Conservation (phyloP, 1,140 invertebrate species). For the Cotesia vestalis region DNA sequence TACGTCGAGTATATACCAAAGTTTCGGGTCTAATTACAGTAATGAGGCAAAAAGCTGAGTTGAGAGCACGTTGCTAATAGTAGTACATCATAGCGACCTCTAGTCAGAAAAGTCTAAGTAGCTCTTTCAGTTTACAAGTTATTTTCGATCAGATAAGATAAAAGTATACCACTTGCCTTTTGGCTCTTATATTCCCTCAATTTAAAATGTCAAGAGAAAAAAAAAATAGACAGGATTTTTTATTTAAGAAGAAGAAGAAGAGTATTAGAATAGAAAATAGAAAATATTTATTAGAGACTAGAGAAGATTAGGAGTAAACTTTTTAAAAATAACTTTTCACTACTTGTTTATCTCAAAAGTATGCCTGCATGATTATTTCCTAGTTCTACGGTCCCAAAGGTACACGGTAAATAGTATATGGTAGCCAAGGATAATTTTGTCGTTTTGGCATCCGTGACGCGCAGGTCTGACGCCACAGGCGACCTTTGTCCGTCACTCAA, state of each 20-base stretch:
- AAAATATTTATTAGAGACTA: neutral
- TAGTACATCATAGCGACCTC: slow-evolving; percentile 3
- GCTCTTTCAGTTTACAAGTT: slow-evolving; percentile 27
- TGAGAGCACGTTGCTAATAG: slow-evolving; percentile 10
- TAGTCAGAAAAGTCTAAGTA: slow-evolving; percentile 23
- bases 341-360: neutral
- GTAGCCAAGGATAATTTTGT: slow-evolving; percentile 2
- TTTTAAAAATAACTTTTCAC: neutral
- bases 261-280: too few species aligned
- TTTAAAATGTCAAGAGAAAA: slow-evolving; percentile 1
- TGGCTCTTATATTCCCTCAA: slow-evolving; percentile 20
- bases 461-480: slow-evolving; percentile 22
- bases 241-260: too few species aligned
- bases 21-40: slow-evolving; percentile 43
- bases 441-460: slow-evolving; percentile 19
- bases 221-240: too few species aligned
- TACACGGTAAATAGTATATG: neutral
- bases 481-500: slow-evolving; percentile 27
- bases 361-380: neutral
- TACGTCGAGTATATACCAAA: slow-evolving; percentile 13
- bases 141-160: slow-evolving; percentile 39
- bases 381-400: neutral
- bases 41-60: slow-evolving; percentile 34
- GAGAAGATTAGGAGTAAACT: neutral
- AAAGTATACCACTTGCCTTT: slow-evolving; percentile 18